Evolutionary conservation across 2,888 invertebrate species (phyloP), one percentile per base, ranked within the genome.

Genomic region (Cantharis rustica): DNA sequence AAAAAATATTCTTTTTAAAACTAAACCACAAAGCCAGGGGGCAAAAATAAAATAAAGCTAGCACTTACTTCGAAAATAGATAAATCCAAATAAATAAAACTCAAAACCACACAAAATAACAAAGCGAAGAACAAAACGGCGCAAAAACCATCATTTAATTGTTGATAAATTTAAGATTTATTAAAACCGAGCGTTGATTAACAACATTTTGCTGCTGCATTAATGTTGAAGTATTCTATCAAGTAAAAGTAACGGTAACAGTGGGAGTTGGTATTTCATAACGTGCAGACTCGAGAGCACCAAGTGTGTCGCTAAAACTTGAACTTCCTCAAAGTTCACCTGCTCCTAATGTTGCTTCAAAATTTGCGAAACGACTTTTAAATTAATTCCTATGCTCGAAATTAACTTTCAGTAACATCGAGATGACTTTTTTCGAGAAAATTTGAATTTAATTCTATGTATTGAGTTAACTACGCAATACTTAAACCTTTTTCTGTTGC

Each of bases 191-290:
- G 17, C 3, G 64, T 66, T 66, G 23, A 66, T 66, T 66, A 20
- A 66, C 17, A 66, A 66, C 64, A 66, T 66, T 47, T 47, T 66
- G 23, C 64, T 20, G 64, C 64, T 20, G 23, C 64, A 16, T 11
- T 63, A 63, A 63, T 63, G 17, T 17, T n/a, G 23, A 16, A 66
- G 64, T 23, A 66, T 20, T 20, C 64, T 47, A 47, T 23, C 64
- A 73, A 73, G 73, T 73, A 73, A 73, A 69, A 73, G 73, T 73
- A 73, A 73, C 73, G 61, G 73, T 73, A 72, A 69, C 68, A 63
- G 73, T 61, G 69, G 73, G 73, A 73, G 73, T 13, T 69, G 73
- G 73, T 62, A 63, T 73, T 73, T 73, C 73, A 73, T 73, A 73
- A 73, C 73, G 47, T 47, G 47, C 47, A 47, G 47, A 47, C 47